Conservation (phyloP, 2,797 vertebrate species). For the Sebastolobus altivelis region DNA sequence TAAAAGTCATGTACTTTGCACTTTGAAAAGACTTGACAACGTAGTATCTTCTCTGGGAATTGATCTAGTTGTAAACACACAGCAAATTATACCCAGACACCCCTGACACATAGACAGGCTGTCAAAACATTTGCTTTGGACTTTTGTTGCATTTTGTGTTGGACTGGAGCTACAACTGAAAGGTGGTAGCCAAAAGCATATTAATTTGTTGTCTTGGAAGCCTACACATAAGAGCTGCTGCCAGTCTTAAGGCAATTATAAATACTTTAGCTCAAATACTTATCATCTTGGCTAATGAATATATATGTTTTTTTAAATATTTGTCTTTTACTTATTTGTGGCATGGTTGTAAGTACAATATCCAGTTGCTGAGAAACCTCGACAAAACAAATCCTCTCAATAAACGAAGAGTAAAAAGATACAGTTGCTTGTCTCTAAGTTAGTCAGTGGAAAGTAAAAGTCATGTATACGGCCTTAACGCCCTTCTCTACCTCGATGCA, state of each 20-base stretch:
- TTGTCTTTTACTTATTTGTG: not conserved
- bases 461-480: no score
- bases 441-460: conserved; percentile 24
- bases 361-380: not conserved
- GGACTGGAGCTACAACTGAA: not conserved
- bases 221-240: not conserved
- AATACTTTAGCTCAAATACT: not conserved
- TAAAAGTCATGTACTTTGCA: conserved; percentile 10
- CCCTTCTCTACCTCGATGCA: not conserved
- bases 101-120: not conserved
- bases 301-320: not conserved
- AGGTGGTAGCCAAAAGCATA: conserved; percentile 17
- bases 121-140: not conserved
- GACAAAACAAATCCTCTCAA: not conserved
- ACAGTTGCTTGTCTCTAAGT: not conserved
- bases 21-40: conserved; percentile 25
- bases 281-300: not conserved
- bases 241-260: no score
- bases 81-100: conserved; percentile 15
- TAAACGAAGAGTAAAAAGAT: not conserved
- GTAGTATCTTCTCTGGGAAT: not conserved
- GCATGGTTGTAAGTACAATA: not conserved
- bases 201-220: not conserved
- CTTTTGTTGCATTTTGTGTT: not conserved
- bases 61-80: conserved; percentile 19